phyloP scores from a whole-genome alignment of 2,888 invertebrate genomes.

The Acheta domesticus region DNA sequence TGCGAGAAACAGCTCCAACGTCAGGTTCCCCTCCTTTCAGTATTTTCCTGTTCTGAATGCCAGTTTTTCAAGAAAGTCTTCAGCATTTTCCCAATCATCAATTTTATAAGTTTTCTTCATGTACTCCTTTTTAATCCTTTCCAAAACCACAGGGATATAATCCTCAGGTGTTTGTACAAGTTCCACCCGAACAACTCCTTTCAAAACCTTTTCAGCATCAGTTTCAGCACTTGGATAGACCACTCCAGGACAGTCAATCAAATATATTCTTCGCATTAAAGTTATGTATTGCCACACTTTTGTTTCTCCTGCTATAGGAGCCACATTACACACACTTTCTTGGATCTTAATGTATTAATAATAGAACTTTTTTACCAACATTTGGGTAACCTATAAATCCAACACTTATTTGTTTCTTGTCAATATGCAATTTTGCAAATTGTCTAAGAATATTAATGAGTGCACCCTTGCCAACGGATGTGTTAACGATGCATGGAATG shows the following conservation, averaged over 20 bases:
- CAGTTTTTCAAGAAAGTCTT: constrained; percentile 88
- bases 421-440: constrained; percentile 89
- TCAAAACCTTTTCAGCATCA: constrained; percentile 90
- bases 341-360: constrained; percentile 91
- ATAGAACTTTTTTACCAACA: constrained; percentile 97
- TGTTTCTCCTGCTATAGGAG: constrained; percentile 96
- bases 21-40: constrained; percentile 98
- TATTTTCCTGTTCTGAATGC: constrained; percentile 80
- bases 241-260: constrained; percentile 98
- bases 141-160: constrained; percentile 82
- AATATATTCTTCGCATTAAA: constrained; percentile 91
- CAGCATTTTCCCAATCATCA: constrained; percentile 71
- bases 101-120: constrained; percentile 87
- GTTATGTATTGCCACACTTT: constrained; percentile 99
- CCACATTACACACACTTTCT: constrained; percentile 98
- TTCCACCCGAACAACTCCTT: constrained; percentile 97
- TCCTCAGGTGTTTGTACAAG: constrained; percentile 91
- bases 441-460: constrained; percentile 93
- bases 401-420: constrained; percentile 97
- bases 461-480: constrained; percentile 99
- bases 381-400: constrained; percentile 99
- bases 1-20: constrained; percentile 79
- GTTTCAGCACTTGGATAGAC: constrained; percentile 96
- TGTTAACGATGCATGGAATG: constrained; percentile 96
- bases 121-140: constrained; percentile 85